Evolutionary conservation across 2,797 vertebrate genomes (phyloP).

Genomic region (Rousettus madagascariensis): DNA sequence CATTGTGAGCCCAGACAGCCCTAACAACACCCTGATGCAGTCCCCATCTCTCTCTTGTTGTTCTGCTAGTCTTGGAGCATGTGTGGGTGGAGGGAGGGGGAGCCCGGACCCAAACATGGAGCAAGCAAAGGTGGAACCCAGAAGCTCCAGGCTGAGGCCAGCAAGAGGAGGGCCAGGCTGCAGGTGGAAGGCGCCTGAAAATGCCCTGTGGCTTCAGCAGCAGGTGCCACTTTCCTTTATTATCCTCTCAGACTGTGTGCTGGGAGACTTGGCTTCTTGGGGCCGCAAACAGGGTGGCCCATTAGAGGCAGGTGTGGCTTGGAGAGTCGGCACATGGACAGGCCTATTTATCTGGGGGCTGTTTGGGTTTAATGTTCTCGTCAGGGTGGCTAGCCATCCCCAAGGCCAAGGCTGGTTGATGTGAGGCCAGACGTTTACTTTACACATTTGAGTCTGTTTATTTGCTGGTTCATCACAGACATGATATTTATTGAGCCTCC

Average conservation of each 20-base stretch:
- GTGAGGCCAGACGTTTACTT: neutral
- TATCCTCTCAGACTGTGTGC: neutral
- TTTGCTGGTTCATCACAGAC: accelerated
- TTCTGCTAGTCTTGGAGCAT: neutral
- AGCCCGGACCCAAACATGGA: neutral
- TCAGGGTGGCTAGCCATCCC: neutral
- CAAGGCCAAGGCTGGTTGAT: neutral
- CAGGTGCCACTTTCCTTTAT: neutral
- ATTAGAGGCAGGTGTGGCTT: neutral
- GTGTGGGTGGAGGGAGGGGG: neutral
- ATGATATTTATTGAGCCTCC: accelerated
- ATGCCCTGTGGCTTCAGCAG: neutral
- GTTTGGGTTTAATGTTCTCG: accelerated
- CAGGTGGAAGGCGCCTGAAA: neutral
- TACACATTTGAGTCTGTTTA: neutral
- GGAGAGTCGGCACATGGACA: neutral
- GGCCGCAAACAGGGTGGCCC: neutral
- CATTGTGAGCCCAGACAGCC: conserved; percentile 68
- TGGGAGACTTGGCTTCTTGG: neutral
- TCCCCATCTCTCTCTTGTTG: neutral
- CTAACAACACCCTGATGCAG: neutral
- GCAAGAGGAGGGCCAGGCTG: neutral
- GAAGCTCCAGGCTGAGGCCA: accelerated
- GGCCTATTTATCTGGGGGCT: neutral
- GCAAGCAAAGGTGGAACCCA: neutral